These are phyloP conservation scores for Collichthys lucidus DNA, from an alignment of 2,113 vertebrate species.

Conservation along the genomic window DNA sequence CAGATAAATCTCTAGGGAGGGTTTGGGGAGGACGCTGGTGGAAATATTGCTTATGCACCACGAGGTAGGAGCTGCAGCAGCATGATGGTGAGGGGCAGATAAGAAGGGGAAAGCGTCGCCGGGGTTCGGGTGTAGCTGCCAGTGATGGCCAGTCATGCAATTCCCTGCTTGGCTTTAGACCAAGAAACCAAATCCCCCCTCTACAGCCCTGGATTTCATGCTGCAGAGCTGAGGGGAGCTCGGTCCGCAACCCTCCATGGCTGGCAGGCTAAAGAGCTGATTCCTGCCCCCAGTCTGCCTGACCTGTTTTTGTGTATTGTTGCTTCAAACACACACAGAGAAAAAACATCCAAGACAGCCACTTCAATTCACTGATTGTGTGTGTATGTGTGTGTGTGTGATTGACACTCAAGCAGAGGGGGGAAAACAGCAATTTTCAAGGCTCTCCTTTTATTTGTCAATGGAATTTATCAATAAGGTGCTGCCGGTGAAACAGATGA, in stretches of 20 bases:
- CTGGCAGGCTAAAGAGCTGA: slow-evolving; percentile 78
- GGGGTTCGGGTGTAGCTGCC: slow-evolving; percentile 64
- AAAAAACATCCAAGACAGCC: slow-evolving; percentile 12
- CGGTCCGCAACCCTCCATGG: slow-evolving; percentile 82
- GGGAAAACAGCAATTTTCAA: slow-evolving; percentile 40
- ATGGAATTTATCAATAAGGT: slow-evolving; percentile 55
- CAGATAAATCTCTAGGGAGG: slow-evolving; percentile 99
- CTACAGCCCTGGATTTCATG: slow-evolving; percentile 85
- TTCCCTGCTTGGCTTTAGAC: slow-evolving; percentile 85
- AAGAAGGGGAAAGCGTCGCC: slow-evolving; percentile 82
- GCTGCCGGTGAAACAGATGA: slow-evolving; percentile 37
- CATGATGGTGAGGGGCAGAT: slow-evolving; percentile 91
- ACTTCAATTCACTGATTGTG: slow-evolving; percentile 23
- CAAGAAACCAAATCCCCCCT: slow-evolving; percentile 85
- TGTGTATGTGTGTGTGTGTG: slow-evolving; percentile 6
- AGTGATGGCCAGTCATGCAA: slow-evolving; percentile 78
- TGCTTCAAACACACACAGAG: slow-evolving; percentile 50
- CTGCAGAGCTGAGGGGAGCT: slow-evolving; percentile 63
- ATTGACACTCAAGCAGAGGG: slow-evolving; percentile 46
- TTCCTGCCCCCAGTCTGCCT: slow-evolving; percentile 44
- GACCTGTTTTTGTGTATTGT: slow-evolving; percentile 62
- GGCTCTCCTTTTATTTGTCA: slow-evolving; percentile 39
- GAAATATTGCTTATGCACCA: slow-evolving; percentile 99
- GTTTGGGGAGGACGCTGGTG: slow-evolving; percentile 82
- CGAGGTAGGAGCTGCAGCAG: slow-evolving; percentile 85